These are phyloP conservation scores for Drosophila nr. medialis DNA, from an alignment of 2,888 invertebrate species.

Conservation along the genomic window DNA sequence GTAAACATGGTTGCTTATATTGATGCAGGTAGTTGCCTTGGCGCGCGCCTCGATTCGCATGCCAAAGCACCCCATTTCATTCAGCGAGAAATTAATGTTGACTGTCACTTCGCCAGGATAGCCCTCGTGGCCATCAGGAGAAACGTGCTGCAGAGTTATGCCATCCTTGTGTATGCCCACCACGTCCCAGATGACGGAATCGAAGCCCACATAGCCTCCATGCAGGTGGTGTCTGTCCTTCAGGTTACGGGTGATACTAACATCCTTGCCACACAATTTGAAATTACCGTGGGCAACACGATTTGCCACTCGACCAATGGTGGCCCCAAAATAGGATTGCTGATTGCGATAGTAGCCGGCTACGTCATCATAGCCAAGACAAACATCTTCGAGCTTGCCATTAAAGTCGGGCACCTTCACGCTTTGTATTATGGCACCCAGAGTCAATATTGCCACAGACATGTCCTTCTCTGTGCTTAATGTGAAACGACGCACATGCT, in stretches of 20 bases:
- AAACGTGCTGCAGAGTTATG: conserved; percentile 91
- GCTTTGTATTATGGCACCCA: conserved; percentile 92
- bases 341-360: conserved; percentile 88
- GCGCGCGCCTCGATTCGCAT: conserved; percentile 92
- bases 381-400: conserved; percentile 91
- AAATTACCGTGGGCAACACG: conserved; percentile 90
- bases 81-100: conserved; percentile 90
- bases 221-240: conserved; percentile 90
- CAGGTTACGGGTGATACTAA: conserved; percentile 89
- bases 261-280: conserved; percentile 88
- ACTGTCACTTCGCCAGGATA: conserved; percentile 94
- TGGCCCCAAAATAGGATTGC: conserved; percentile 94
- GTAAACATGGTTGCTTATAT: conserved; percentile 94
- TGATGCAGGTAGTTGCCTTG: conserved; percentile 92
- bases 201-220: conserved; percentile 94
- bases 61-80: conserved; percentile 89
- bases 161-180: conserved; percentile 73
- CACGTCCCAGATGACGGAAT: conserved; percentile 90
- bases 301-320: conserved; percentile 94
- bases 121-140: conserved; percentile 93
- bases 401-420: conserved; percentile 90
- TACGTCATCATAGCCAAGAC: conserved; percentile 92
- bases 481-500: conserved; percentile 79
- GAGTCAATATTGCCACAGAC: conserved; percentile 86
- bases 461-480: conserved; percentile 74